Evolutionary conservation across 2,797 vertebrate species (phyloP).

Genomic region (Enteromius viviparus): DNA sequence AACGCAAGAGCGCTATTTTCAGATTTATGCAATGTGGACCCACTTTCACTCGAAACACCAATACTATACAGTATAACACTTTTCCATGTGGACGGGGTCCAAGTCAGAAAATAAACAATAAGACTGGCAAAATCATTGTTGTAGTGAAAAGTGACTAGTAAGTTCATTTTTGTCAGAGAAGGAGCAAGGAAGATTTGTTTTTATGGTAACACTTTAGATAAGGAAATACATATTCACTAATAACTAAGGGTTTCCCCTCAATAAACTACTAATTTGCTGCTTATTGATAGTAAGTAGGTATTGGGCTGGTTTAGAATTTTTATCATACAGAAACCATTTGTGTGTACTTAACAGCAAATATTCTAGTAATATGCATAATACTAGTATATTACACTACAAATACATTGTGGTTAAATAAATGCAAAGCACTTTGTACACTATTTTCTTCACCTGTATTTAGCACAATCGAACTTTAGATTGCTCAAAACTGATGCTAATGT

Average conservation of each 20-base stretch:
- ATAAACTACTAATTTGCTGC: not conserved
- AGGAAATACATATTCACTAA: not conserved
- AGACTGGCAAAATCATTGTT: not conserved
- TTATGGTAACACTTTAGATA: not conserved
- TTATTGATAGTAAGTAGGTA: not conserved
- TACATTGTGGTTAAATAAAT: not conserved
- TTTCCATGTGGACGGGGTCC: no score
- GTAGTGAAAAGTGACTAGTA: not conserved
- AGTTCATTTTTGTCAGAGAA: not conserved
- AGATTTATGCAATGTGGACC: no score
- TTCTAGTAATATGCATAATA: no score
- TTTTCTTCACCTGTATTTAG: conserved; percentile 9
- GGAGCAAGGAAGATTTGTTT: not conserved
- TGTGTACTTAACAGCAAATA: no score
- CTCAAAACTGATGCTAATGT: not conserved
- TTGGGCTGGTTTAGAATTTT: no score
- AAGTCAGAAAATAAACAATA: not conserved
- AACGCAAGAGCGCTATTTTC: no score
- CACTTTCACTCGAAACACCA: no score
- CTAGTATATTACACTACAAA: not conserved
- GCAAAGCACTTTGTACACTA: not conserved
- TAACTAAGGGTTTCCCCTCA: not conserved
- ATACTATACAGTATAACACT: no score
- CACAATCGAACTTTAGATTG: not conserved
- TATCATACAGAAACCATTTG: no score